Evolutionary conservation across 2,113 vertebrate species (phyloP).

Genomic region (Eudyptes chrysolophus): DNA sequence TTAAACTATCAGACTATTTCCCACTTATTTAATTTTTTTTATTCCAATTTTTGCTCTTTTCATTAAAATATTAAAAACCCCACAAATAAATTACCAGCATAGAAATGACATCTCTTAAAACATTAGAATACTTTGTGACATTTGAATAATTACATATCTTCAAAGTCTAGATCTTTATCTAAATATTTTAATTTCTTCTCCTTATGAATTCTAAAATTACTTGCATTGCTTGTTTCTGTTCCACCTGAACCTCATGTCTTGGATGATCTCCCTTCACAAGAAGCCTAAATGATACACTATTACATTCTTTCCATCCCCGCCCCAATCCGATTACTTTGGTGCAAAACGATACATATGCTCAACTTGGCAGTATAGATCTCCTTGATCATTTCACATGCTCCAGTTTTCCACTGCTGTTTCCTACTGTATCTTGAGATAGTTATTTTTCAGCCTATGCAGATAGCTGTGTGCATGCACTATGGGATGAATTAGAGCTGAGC

Average conservation of each 20-base stretch:
- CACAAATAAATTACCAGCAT: not conserved
- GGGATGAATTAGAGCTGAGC: not conserved
- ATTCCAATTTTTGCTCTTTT: not conserved
- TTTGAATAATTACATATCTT: not conserved
- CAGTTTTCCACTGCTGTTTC: not conserved
- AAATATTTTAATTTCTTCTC: not conserved
- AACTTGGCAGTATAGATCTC: not conserved
- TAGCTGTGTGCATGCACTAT: not conserved
- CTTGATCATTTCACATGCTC: not conserved
- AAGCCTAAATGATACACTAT: not conserved
- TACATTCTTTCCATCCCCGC: not conserved
- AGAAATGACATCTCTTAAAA: not conserved
- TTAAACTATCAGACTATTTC: not conserved
- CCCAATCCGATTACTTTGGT: not conserved
- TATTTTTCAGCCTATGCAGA: not conserved
- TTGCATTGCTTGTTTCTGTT: not conserved
- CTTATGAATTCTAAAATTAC: not conserved
- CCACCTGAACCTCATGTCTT: not conserved
- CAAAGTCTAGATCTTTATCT: not conserved
- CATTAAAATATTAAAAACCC: not conserved
- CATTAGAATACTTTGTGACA: not conserved
- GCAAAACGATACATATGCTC: not conserved
- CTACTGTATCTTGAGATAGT: not conserved
- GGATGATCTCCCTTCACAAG: not conserved
- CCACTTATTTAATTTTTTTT: not conserved